phyloP scores from a whole-genome alignment of 2,888 invertebrate genomes.

The Mesorhabditis belari region DNA sequence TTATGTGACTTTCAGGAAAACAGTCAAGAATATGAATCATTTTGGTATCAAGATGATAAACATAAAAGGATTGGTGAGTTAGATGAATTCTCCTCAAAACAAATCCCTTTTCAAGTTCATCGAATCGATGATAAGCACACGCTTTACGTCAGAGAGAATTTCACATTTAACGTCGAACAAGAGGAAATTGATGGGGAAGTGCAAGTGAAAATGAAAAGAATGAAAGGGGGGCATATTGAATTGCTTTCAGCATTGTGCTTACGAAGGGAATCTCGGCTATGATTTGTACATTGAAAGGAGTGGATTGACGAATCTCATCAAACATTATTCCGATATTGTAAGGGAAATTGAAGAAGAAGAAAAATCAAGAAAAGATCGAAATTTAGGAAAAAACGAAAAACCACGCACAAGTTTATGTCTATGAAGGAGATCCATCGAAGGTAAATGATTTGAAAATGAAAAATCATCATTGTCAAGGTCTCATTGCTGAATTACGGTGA shows the following conservation, averaged over 20 bases:
- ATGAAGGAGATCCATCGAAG: slow-evolving; percentile 25
- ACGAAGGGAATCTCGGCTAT: slow-evolving; percentile 16
- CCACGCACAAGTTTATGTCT: slow-evolving; percentile 21
- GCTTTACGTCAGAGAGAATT: background rate
- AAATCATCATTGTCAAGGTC: too few relatives aligned
- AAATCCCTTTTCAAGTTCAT: background rate
- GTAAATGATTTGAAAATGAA: slow-evolving; percentile 5
- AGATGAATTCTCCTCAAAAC: background rate
- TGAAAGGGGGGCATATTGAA: background rate
- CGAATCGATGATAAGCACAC: background rate
- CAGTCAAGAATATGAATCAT: background rate
- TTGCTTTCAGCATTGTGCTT: slow-evolving; percentile 14
- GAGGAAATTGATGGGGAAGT: background rate
- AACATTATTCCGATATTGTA: slow-evolving; percentile 16
- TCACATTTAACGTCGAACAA: background rate
- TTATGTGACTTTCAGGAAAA: too few relatives aligned
- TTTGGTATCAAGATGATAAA: background rate
- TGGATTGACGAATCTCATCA: slow-evolving; percentile 17
- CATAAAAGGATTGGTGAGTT: background rate
- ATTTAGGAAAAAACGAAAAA: slow-evolving; percentile 22
- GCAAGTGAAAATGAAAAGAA: too few relatives aligned
- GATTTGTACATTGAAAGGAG: slow-evolving; percentile 17
- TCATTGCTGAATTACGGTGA: slow-evolving; percentile 18
- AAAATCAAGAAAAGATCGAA: background rate
- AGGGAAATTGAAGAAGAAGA: slow-evolving; percentile 1